Evolutionary conservation across 1,140 invertebrate species (phyloP).

Genomic region (Bombus affinis): DNA sequence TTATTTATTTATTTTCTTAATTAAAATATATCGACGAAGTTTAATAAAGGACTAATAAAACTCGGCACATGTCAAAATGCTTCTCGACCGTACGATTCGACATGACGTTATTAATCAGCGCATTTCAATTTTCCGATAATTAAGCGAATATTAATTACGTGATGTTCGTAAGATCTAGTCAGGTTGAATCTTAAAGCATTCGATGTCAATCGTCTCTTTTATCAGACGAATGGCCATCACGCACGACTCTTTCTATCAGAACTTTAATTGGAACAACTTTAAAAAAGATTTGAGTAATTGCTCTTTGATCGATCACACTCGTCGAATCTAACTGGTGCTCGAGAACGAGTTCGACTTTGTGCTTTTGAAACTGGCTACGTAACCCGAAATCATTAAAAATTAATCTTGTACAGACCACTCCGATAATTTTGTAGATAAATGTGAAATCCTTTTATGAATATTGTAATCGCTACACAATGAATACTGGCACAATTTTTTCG

Average conservation of each 20-base stretch:
- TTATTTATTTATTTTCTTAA: neutral
- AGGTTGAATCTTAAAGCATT: neutral
- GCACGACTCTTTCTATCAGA: neutral
- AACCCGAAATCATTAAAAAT: neutral
- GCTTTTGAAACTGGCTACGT: conserved; percentile 2
- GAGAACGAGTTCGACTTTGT: neutral
- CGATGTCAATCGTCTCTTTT: neutral
- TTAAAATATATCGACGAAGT: no score
- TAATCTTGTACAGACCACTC: neutral
- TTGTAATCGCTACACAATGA: neutral
- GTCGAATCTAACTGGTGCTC: neutral
- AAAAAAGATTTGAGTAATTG: conserved; percentile 21
- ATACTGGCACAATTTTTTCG: neutral
- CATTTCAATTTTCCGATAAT: neutral
- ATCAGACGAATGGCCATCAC: neutral
- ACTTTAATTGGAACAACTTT: neutral
- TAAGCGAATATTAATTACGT: neutral
- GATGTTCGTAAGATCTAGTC: neutral
- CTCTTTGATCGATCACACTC: conserved; percentile 27
- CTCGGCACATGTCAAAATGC: neutral
- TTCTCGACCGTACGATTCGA: neutral
- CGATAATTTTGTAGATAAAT: neutral
- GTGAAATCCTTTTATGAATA: neutral
- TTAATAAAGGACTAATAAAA: no score
- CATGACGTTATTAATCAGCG: neutral